A percentile compares a stretch with the other conserved stretches of the same genome.
Conservation (phyloP, 2,113 vertebrate genomes). For the Bambusicola thoracicus region DNA sequence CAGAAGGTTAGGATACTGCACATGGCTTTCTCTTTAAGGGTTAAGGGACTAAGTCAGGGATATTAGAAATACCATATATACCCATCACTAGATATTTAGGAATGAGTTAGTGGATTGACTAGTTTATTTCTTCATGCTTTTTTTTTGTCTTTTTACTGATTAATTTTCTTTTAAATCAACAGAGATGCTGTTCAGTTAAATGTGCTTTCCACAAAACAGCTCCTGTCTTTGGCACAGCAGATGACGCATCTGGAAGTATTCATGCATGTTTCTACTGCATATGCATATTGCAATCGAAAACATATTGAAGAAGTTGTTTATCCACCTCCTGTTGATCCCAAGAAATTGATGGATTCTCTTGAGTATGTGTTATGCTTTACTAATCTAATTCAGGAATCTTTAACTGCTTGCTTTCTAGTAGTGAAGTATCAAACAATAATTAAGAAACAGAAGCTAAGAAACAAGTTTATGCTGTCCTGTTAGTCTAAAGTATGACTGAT, state of each 20-base stretch:
- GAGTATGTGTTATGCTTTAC: slow-evolving; percentile 78
- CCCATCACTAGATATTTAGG: background rate
- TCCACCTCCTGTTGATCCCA: slow-evolving; percentile 92
- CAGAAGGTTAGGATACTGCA: background rate
- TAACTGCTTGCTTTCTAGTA: background rate
- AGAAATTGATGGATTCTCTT: slow-evolving; percentile 92
- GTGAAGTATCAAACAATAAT: background rate
- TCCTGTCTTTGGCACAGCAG: slow-evolving; percentile 87
- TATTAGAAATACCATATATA: background rate
- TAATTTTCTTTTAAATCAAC: background rate
- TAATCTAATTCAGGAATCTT: background rate
- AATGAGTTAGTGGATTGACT: background rate
- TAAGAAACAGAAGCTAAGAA: background rate
- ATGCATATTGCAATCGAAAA: slow-evolving; percentile 93
- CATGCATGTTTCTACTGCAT: slow-evolving; percentile 94
- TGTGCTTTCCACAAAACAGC: slow-evolving; percentile 91
- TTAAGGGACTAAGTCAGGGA: background rate
- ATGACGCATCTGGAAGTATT: slow-evolving; percentile 95
- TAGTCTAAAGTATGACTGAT: background rate
- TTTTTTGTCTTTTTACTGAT: background rate
- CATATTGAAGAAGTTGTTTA: slow-evolving; percentile 95
- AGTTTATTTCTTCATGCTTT: background rate
- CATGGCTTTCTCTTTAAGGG: background rate
- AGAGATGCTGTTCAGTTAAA: slow-evolving; percentile 97
- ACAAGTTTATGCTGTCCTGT: background rate